Evolutionary conservation across 1,140 invertebrate genomes (phyloP), one percentile per base, ranked within the genome.

Genomic region (Drosophila mayri): DNA sequence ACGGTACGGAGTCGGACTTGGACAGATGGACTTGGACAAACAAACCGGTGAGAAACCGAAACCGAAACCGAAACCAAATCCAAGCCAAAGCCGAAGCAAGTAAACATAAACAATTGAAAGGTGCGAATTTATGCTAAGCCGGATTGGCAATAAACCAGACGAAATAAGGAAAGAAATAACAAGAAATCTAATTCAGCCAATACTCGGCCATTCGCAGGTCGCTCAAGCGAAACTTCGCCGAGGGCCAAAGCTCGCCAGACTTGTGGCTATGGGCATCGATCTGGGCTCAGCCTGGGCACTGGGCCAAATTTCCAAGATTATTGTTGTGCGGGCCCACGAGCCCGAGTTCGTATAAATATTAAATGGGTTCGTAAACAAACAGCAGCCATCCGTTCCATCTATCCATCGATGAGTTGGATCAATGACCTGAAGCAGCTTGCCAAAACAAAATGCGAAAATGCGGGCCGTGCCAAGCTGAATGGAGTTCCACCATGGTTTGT

Each of bases 111-210:
- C 76, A 90, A 81, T 85, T 76, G 70, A 85, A 81, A 88, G 85
- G 85, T 88, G 85, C 85, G 86, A 88, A 88, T 81, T 88, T 90
- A 90, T 90, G 80, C 76, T 80, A 90, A 90, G 76, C 55, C 68
- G 84, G 84, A 90, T 87, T 80, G 77, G 10, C 80, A 88, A 84
- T 81, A 84, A 78, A 63, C 67, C 67, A 49, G 30, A 59, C 50
- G 20, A 59, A 44, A 30, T 49, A 18, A 41, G 18, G 52, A 72
- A 59, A 72, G 35, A 59, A 71, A 70, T 46, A 59, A 49, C 43
- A 30, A 47, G 32, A 67, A 60, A 76, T 67, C 54, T 44, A 68
- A 77, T 57, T 58, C n/a, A 52, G 41, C 40, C 28, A 63, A 70
- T 52, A 38, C 40, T 40, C 25, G 44, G 46, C 41, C 52, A 62